Conservation (phyloP, 2,797 vertebrate species). For the Alcedo quadribrachys region DNA sequence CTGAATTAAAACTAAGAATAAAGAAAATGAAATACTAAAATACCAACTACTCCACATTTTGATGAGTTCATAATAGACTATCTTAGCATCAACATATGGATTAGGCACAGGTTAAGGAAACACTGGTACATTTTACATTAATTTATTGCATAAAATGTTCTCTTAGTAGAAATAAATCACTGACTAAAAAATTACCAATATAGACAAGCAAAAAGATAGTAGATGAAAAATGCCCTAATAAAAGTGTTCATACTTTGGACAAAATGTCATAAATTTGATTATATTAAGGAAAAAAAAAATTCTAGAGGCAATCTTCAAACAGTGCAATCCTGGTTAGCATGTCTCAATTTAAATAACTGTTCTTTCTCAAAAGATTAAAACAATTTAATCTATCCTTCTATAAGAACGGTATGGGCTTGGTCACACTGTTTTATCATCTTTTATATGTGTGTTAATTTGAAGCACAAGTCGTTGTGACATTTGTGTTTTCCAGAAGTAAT, state of each 20-base stretch:
- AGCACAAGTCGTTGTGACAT: neutral
- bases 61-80: neutral
- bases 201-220: neutral
- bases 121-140: neutral
- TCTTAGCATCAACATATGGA: neutral
- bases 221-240: neutral
- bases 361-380: conserved; percentile 6
- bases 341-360: conserved; percentile 37
- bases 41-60: neutral
- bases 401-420: neutral
- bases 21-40: neutral
- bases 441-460: neutral
- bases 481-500: neutral
- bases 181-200: neutral
- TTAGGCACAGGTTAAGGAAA: conserved; percentile 33
- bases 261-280: conserved; percentile 9
- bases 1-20: neutral
- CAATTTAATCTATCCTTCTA: neutral
- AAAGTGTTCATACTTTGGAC: neutral
- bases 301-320: neutral
- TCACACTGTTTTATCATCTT: neutral
- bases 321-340: neutral
- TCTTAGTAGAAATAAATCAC: conserved; percentile 21
- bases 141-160: neutral
- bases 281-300: neutral